Evolutionary conservation across 2,113 vertebrate genomes (phyloP).

Genomic region (Eulemur macaco): DNA sequence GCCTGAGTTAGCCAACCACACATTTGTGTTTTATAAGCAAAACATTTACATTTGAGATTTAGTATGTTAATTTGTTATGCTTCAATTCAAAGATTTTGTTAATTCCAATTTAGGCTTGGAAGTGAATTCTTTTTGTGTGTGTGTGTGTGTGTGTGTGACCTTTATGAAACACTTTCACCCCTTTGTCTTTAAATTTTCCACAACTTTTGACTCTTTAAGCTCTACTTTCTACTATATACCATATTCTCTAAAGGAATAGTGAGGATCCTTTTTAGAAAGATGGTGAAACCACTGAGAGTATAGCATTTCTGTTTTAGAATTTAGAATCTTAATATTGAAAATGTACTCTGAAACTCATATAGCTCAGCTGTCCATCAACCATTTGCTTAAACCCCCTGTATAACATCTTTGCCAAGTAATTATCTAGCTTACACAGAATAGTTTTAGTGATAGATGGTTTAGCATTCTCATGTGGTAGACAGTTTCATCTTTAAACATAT

Average conservation of each 20-base stretch:
- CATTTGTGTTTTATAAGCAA: background rate
- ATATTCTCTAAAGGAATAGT: background rate
- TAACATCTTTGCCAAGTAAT: background rate
- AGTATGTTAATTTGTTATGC: background rate
- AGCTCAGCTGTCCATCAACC: background rate
- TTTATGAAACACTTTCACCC: background rate
- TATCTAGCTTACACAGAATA: background rate
- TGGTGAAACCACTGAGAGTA: background rate
- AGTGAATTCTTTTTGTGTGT: background rate
- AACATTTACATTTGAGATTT: background rate
- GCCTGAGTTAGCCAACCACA: background rate
- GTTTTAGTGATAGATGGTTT: background rate
- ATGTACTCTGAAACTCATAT: background rate
- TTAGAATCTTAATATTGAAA: conserved; percentile 25
- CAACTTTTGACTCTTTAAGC: background rate
- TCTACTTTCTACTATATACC: background rate
- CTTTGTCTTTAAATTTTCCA: background rate
- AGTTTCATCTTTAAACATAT: background rate
- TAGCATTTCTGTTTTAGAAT: conserved; percentile 28
- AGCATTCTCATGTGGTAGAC: background rate
- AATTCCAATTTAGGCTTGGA: background rate
- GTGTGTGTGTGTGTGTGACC: background rate
- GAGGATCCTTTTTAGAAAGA: background rate
- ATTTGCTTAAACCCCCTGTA: background rate
- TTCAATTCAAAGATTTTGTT: background rate